phyloP scores from a whole-genome alignment of 2,113 vertebrate species.

The Chloropsis cyanopogon region DNA sequence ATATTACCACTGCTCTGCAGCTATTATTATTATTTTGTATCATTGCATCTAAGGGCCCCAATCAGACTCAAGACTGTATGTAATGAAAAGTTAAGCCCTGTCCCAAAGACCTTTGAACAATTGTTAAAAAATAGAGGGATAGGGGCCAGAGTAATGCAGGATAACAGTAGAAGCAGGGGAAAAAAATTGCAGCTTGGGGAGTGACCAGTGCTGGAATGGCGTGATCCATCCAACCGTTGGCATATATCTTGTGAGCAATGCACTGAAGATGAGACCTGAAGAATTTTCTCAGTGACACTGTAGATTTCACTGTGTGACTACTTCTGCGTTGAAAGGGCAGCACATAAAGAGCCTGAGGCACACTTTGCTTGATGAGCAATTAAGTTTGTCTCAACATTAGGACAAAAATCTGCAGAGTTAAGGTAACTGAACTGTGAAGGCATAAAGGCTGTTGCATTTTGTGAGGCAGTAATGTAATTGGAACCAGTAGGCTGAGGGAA shows the following conservation, averaged over 20 bases:
- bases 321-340: not conserved
- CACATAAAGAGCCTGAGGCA: not conserved
- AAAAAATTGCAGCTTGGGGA: not conserved
- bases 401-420: not conserved
- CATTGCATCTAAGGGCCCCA: not conserved
- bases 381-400: not conserved
- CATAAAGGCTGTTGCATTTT: not conserved
- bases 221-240: not conserved
- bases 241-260: not conserved
- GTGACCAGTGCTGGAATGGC: not conserved
- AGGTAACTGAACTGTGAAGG: not conserved
- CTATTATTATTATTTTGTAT: conserved; percentile 36
- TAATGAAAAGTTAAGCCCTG: not conserved
- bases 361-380: not conserved
- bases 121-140: not conserved
- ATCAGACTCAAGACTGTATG: not conserved
- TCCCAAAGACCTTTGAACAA: not conserved
- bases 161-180: not conserved
- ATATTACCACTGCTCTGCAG: not conserved
- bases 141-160: not conserved
- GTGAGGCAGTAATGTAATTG: not conserved
- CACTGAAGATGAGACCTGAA: not conserved
- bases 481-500: not conserved
- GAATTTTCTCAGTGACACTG: not conserved
- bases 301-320: not conserved